phyloP scores from a whole-genome alignment of 2,888 invertebrate genomes.

The Colostygia pectinataria region DNA sequence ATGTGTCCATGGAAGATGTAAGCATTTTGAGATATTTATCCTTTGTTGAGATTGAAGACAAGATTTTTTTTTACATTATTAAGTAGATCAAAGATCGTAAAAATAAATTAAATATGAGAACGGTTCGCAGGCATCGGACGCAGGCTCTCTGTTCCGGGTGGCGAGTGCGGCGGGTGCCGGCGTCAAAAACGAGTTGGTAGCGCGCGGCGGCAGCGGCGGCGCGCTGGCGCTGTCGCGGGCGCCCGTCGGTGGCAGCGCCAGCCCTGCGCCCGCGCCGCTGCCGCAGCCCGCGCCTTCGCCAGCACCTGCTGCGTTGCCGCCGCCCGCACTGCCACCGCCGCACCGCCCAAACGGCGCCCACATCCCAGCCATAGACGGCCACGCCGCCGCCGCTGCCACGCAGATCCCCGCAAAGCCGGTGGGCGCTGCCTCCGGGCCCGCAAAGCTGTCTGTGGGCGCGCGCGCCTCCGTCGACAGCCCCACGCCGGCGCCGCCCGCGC shows the following conservation, averaged over 20 bases:
- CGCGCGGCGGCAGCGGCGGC: constrained; percentile 86
- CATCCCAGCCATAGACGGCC: constrained; percentile 72
- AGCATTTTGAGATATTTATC: constrained; percentile 45
- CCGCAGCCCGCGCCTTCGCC: constrained; percentile 87
- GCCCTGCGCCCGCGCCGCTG: constrained; percentile 86
- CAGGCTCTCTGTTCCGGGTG: constrained; percentile 74
- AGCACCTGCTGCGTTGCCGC: constrained; percentile 87
- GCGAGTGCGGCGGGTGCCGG: constrained; percentile 87
- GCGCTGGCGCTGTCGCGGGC: constrained; percentile 85
- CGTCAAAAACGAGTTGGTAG: constrained; percentile 83
- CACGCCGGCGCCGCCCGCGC: constrained; percentile 73
- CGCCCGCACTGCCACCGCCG: constrained; percentile 85
- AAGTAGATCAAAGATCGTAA: no score
- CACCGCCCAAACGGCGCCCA: constrained; percentile 71
- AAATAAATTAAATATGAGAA: no score
- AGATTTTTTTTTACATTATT: no score
- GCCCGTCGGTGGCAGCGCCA: constrained; percentile 83
- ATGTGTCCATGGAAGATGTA: constrained; percentile 79
- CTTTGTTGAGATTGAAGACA: no score
- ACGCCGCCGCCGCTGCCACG: constrained; percentile 74
- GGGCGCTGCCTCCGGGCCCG: constrained; percentile 67
- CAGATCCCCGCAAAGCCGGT: constrained; percentile 72
- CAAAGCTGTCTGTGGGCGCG: constrained; percentile 73
- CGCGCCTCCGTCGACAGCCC: constrained; percentile 76
- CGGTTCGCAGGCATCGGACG: constrained; percentile 66